A percentile compares a stretch with the other conserved stretches of the same genome.
Evolutionary conservation across 2,888 invertebrate genomes (phyloP).

Genomic region (Tachina lurida): DNA sequence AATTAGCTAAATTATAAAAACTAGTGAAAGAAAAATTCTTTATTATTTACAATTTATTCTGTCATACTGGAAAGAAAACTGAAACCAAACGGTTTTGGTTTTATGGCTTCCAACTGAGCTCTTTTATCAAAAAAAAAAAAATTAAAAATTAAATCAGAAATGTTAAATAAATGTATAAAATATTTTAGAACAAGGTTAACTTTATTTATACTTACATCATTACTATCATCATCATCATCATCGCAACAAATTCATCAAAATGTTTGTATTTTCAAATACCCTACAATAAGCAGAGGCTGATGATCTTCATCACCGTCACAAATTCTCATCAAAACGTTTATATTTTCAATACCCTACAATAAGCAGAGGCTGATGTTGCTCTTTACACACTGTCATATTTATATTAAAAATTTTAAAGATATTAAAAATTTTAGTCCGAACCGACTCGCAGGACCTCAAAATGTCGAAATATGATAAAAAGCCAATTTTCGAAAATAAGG

Average conservation of each 20-base stretch:
- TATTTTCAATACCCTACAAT: conserved; percentile 23
- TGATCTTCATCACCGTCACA: no score
- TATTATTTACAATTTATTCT: conserved; percentile 67
- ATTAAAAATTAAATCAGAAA: conserved; percentile 35
- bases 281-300: conserved; percentile 5
- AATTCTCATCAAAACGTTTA: conserved; percentile 34
- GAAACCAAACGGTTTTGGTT: conserved; percentile 57
- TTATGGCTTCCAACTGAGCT: conserved; percentile 60
- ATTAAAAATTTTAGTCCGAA: no score
- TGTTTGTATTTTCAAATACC: conserved; percentile 15
- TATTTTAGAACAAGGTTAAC: conserved; percentile 62
- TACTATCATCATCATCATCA: background rate
- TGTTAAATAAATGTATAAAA: conserved; percentile 44
- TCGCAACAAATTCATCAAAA: conserved; percentile 10
- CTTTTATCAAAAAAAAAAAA: conserved; percentile 51
- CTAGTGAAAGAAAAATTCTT: conserved; percentile 61
- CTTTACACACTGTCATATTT: no score
- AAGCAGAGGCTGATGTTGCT: background rate
- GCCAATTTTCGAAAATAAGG: no score
- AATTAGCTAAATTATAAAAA: conserved; percentile 59
- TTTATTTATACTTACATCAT: conserved; percentile 45
- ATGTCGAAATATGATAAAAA: no score
- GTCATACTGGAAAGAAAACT: conserved; percentile 36
- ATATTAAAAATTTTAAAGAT: no score
- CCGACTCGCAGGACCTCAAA: no score